Percentiles rank a stretch among this genome's conserved stretches.
Conservation (phyloP, 1,140 invertebrate species). For the Drosophila pallidifrons region DNA sequence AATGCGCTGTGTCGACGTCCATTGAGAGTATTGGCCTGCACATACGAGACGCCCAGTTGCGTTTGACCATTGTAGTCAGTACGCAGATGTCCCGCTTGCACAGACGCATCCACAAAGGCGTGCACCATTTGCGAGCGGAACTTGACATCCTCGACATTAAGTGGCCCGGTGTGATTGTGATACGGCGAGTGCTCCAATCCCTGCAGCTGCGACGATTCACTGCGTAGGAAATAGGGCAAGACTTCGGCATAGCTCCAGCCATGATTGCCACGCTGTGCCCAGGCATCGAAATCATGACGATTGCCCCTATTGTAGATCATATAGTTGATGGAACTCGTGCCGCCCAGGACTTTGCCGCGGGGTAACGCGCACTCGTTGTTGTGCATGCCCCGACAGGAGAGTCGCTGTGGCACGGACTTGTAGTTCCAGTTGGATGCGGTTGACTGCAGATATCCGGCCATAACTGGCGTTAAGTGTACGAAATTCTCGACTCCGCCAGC, state of each 20-base stretch:
- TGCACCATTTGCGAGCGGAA: slow-evolving; percentile 87
- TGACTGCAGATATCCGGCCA: slow-evolving; percentile 86
- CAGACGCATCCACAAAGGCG: slow-evolving; percentile 88
- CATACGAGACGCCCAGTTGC: slow-evolving; percentile 88
- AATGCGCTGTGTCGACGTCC: slow-evolving; percentile 86
- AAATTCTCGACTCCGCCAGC: slow-evolving; percentile 90
- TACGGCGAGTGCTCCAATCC: slow-evolving; percentile 85
- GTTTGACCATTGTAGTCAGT: slow-evolving; percentile 89
- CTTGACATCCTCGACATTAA: slow-evolving; percentile 86
- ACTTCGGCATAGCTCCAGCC: slow-evolving; percentile 91
- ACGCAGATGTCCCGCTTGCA: slow-evolving; percentile 87
- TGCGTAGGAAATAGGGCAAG: slow-evolving; percentile 89
- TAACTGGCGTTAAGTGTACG: slow-evolving; percentile 88
- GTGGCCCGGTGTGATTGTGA: slow-evolving; percentile 86
- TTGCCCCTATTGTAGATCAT: slow-evolving; percentile 96
- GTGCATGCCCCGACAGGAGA: slow-evolving; percentile 87
- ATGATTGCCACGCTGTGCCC: slow-evolving; percentile 89
- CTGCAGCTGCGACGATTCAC: slow-evolving; percentile 87
- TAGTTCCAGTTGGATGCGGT: slow-evolving; percentile 90
- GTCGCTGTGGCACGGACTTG: slow-evolving; percentile 87
- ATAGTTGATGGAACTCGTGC: slow-evolving; percentile 92
- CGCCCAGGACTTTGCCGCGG: slow-evolving; percentile 89
- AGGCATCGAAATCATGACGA: slow-evolving; percentile 90
- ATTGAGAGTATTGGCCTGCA: slow-evolving; percentile 88
- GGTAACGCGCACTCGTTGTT: slow-evolving; percentile 86